A percentile compares a stretch with the other conserved stretches of the same genome.
phyloP scores from a whole-genome alignment of 2,888 invertebrate species.

The Andrena minutula region DNA sequence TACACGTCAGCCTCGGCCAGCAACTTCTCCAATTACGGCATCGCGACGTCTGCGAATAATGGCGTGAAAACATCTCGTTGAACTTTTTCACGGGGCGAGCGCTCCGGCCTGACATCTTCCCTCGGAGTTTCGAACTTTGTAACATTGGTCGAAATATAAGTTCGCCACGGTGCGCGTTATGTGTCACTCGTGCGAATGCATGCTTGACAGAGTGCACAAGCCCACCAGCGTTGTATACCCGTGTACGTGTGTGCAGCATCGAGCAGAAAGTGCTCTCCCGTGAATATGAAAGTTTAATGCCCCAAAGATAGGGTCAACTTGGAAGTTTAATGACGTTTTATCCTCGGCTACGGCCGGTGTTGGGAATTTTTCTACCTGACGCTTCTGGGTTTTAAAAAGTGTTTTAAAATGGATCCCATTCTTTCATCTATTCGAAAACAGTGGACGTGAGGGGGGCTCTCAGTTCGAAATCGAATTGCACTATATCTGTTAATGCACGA shows the following conservation, averaged over 20 bases:
- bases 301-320: slow-evolving; percentile 61
- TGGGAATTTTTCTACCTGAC: slow-evolving; percentile 10
- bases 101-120: slow-evolving; percentile 2
- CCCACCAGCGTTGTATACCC: not conserved
- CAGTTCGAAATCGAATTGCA: not conserved
- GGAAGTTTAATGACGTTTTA: slow-evolving; percentile 67
- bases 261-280: slow-evolving; percentile 40
- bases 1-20: not conserved
- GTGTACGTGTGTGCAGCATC: slow-evolving; percentile 14
- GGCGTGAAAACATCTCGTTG: slow-evolving; percentile 29
- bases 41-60: slow-evolving; percentile 30
- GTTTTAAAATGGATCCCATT: not conserved
- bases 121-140: slow-evolving; percentile 33
- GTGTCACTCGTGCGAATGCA: slow-evolving; percentile 34
- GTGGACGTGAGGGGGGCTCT: not conserved
- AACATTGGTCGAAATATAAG: slow-evolving; percentile 41
- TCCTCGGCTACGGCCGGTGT: slow-evolving; percentile 22
- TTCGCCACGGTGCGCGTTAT: slow-evolving; percentile 22
- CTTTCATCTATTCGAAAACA: not conserved
- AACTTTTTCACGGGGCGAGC: slow-evolving; percentile 36
- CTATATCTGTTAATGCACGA: not conserved
- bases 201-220: slow-evolving; percentile 21
- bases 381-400: not conserved
- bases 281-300: slow-evolving; percentile 68
- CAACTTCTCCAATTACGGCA: slow-evolving; percentile 40